Evolutionary conservation across 2,888 invertebrate species (phyloP), one percentile per base, ranked within the genome.

Genomic region (Mimas tiliae): DNA sequence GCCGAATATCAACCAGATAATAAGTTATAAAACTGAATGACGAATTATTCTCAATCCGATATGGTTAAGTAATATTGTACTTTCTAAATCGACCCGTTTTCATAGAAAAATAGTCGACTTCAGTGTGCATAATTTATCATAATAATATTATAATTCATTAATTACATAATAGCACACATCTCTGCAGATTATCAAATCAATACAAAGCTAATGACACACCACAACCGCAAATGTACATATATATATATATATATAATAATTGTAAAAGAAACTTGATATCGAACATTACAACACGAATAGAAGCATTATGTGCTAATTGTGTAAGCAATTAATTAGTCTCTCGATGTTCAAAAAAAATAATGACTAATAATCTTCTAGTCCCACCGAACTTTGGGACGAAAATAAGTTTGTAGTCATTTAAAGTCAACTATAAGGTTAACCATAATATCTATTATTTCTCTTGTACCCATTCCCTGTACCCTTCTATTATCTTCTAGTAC

Each of bases 81-180:
- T 73, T 72, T 72, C 75, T 47, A 69, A 71, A 69, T 62, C 45
- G 58, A 68, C 66, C 63, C 62, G 19, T 53, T 67, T 62, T 64
- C n/a, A 65, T 62, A 69, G 48, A 63, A 65, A 51, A 62, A 68
- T 33, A 52, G 45, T 47, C 19, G 8, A 48, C 14, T 34, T 55
- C 55, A 58, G 11, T 16, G 38, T 19, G 42, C 58, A 38, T 58
- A 19, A 38, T 21, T 48, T n/a, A 65, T 45, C n/a, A 58, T 34
- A 55, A 58, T 48, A 65, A 34, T 48, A 55, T 48, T 19, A n/a
- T 55, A 47, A 53, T 64, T 55, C 16, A 55, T 55, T 16, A 53
- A 58, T 65, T 65, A 48, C 14, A 58, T 65, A 69, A 67, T 62
- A 67, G 55, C 11, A n/a, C 12, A 58, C 12, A 19, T 11, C 42